These are phyloP conservation scores for Caenorhabditis sinica DNA, from an alignment of 2,888 invertebrate species.

Conservation along the genomic window DNA sequence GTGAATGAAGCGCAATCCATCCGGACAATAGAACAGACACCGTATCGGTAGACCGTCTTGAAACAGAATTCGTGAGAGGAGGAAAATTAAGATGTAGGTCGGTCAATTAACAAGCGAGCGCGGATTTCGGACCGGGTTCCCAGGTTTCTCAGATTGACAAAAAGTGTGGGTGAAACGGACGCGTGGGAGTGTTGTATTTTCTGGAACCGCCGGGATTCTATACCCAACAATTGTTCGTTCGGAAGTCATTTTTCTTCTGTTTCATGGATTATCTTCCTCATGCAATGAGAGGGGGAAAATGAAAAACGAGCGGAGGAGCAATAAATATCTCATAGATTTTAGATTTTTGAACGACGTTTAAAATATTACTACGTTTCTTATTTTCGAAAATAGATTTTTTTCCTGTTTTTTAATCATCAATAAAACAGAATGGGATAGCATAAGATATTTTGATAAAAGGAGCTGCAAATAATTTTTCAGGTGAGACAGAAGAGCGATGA, in stretches of 20 bases:
- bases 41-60: constrained; percentile 55
- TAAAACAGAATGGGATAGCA: not conserved
- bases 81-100: constrained; percentile 57
- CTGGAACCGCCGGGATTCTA: not conserved
- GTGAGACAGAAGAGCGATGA: no score
- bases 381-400: not conserved
- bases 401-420: not conserved
- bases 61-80: constrained; percentile 26
- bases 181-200: constrained; percentile 23
- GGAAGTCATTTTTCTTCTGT: constrained; percentile 37
- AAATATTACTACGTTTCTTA: constrained; percentile 45
- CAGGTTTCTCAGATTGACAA: constrained; percentile 23
- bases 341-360: constrained; percentile 42
- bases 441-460: not conserved
- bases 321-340: constrained; percentile 49
- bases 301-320: constrained; percentile 42
- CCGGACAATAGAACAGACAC: constrained; percentile 42
- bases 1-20: constrained; percentile 61
- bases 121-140: constrained; percentile 33
- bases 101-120: constrained; percentile 52
- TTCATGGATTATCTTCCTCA: constrained; percentile 56
- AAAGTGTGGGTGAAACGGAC: constrained; percentile 25
- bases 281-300: not conserved
- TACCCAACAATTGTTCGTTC: constrained; percentile 47
- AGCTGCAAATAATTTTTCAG: no score